These are phyloP conservation scores for Villa cingulata DNA, from an alignment of 2,888 invertebrate species.

Conservation along the genomic window DNA sequence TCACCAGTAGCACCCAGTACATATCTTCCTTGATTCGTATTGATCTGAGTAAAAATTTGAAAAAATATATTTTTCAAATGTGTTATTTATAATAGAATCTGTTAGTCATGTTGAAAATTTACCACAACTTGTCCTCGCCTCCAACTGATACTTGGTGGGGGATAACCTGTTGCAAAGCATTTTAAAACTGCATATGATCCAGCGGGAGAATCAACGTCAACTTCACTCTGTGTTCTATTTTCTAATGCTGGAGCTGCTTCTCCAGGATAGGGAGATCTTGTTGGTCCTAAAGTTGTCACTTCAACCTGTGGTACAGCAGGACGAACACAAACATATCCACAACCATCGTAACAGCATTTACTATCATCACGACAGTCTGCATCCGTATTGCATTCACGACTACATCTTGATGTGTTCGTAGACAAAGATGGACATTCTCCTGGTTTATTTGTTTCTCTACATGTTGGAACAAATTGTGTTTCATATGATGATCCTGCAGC, in stretches of 20 bases:
- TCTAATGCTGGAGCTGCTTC: conserved; percentile 35
- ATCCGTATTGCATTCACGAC: conserved; percentile 60
- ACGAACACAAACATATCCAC: conserved; percentile 55
- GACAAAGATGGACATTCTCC: conserved; percentile 48
- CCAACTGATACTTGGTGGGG: conserved; percentile 67
- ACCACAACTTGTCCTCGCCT: conserved; percentile 53
- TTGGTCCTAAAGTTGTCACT: conserved; percentile 32
- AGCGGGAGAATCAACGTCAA: conserved; percentile 51
- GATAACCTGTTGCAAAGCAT: conserved; percentile 64
- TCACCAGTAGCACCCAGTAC: conserved; percentile 57
- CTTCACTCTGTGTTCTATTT: conserved; percentile 38
- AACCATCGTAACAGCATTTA: conserved; percentile 74
- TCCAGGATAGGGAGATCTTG: conserved; percentile 31
- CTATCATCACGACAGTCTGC: conserved; percentile 63
- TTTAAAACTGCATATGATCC: conserved; percentile 60
- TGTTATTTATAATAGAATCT: no score
- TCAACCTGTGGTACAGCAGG: conserved; percentile 36
- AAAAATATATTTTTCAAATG: neutral
- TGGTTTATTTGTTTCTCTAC: conserved; percentile 43
- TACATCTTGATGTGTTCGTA: conserved; percentile 43
- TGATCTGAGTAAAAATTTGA: conserved; percentile 43
- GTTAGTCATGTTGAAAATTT: no score
- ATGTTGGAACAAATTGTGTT: conserved; percentile 27
- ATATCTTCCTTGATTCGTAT: conserved; percentile 57
- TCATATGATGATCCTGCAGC: conserved; percentile 18